Base-by-base conservation (phyloP, 2,888 invertebrate species). In the Ligdia adustata region DNA sequence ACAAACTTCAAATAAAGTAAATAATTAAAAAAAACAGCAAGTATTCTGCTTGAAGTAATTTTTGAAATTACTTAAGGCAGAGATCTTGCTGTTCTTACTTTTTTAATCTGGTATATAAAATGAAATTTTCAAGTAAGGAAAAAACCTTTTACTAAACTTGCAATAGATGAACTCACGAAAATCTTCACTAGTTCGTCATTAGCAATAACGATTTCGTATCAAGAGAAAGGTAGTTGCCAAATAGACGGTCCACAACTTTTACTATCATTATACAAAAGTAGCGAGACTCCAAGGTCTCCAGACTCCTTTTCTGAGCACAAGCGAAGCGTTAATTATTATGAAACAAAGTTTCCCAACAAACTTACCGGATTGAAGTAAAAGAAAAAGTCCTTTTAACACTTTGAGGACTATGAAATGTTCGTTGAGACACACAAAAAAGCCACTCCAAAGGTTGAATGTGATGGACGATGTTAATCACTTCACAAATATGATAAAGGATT, bases 341-440 rank as follows among this genome's bases (percentile, higher is more conserved):
- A 39, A 39, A 41, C 31, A 29, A 31, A 34, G 14, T 32, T 35
- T 14, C 40, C 12, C 12, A 43, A 38, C 20, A 34, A 12, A 45
- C 55, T 55, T 14, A 57, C 57, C 55, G 3, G 47, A 37, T 33
- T 7, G 18, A 47, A 28, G 9, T 16, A 16, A 44, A 7, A 14
- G 43, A 18, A 48, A 16, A 16, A 1, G 48, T 46, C 45, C 47
- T 47, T 34, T 35, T 16, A 46, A 18, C 18, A 18, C 18, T 18
- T 1, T n/a, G n/a, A n/a, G n/a, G 18, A 6, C 18, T 4, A 18
- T 7, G 22, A 22, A 22, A 22, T 7, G 22, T 1, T 22, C 1
- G 22, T 22, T 22, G 7, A 0, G 37, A 43, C 46, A 57, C 45
- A 34, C 35, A 51, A 50, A 52, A 42, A 35, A 29, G 15, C 2